These are phyloP conservation scores for Schizotus pectinicornis DNA, from an alignment of 2,888 invertebrate genomes.

Conservation along the genomic window DNA sequence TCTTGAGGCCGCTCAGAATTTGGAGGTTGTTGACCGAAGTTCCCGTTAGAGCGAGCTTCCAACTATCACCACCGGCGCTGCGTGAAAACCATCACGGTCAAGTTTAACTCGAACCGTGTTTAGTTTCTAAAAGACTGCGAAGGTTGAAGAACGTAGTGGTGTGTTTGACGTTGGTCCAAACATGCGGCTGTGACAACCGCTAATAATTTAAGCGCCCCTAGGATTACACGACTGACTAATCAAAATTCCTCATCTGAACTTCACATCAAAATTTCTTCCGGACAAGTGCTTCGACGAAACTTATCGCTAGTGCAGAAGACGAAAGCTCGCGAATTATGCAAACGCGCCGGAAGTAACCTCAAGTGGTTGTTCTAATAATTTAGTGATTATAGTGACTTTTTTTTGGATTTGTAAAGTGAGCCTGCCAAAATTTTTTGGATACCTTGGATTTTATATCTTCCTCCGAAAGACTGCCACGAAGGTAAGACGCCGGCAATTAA, in stretches of 20 bases:
- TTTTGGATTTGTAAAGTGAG: constrained; percentile 40
- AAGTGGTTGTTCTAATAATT: neutral
- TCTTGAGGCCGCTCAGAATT: constrained; percentile 42
- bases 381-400: constrained; percentile 32
- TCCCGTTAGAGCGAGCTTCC: constrained; percentile 52
- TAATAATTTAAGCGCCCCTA: constrained; percentile 11
- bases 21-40: constrained; percentile 57
- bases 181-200: constrained; percentile 37
- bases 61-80: constrained; percentile 54
- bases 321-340: neutral
- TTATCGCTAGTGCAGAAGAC: constrained; percentile 4
- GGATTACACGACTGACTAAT: neutral
- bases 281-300: constrained; percentile 1
- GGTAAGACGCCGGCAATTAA: constrained; percentile 36
- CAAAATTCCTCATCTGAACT: too few relatives aligned
- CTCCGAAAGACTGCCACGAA: constrained; percentile 47
- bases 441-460: constrained; percentile 50
- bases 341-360: neutral
- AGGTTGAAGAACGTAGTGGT: constrained; percentile 44
- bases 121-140: constrained; percentile 55
- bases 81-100: constrained; percentile 56
- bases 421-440: constrained; percentile 51
- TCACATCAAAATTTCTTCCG: constrained; percentile 10
- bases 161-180: constrained; percentile 36
- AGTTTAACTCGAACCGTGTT: constrained; percentile 56